A percentile compares a stretch with the other conserved stretches of the same genome.
These are phyloP conservation scores for Leptodactylus fuscus DNA, from an alignment of 2,113 vertebrate species.

Conservation along the genomic window DNA sequence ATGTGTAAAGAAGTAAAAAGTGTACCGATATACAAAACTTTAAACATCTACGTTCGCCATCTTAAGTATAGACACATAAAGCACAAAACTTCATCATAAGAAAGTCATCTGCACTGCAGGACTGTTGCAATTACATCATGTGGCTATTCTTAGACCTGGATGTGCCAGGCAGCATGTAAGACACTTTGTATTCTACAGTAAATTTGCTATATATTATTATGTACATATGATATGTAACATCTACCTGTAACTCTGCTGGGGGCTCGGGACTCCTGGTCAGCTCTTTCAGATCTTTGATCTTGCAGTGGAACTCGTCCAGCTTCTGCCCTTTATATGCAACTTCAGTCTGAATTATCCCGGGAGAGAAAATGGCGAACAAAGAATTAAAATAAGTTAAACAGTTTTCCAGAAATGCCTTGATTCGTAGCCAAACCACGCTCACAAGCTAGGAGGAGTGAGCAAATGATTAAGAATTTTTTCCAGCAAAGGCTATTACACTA, in stretches of 20 bases:
- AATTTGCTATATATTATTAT: no score
- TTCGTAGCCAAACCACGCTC: constrained; percentile 39
- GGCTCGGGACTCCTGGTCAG: constrained; percentile 80
- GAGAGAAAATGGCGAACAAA: constrained; percentile 37
- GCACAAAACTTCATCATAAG: neutral
- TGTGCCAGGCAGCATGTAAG: neutral
- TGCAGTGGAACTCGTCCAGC: constrained; percentile 82
- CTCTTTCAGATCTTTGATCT: constrained; percentile 85
- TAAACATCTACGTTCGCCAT: neutral
- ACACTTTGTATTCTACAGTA: no score
- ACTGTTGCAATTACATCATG: neutral
- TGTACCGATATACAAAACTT: no score
- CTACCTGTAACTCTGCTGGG: constrained; percentile 90
- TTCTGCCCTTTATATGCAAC: constrained; percentile 81
- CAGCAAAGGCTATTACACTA: neutral
- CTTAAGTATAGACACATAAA: neutral
- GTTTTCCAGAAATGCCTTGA: constrained; percentile 51
- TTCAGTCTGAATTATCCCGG: constrained; percentile 76
- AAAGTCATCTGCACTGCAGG: neutral
- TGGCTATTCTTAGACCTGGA: neutral
- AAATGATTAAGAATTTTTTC: constrained; percentile 28
- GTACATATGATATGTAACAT: neutral
- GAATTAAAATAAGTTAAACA: constrained; percentile 26
- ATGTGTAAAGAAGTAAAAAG: no score
- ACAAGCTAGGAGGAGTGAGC: constrained; percentile 20